Base-by-base conservation (phyloP, 2,888 invertebrate genomes). In the Thecophora atra region DNA sequence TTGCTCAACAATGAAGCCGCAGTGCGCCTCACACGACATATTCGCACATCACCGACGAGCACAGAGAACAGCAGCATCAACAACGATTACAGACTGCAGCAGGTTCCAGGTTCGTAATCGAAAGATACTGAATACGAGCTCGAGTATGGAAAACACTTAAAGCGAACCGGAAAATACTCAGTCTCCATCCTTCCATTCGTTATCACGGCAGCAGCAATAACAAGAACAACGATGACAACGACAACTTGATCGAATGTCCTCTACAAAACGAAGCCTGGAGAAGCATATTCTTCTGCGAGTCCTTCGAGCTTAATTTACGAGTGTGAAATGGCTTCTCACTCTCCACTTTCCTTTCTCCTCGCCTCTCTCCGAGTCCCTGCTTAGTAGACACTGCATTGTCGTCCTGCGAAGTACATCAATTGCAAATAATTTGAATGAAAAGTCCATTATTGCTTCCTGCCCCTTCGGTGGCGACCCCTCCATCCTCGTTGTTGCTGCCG, bases 351-450 rank as follows among this genome's bases (percentile, higher is more conserved):
- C 52, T 52, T 1, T 54, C 54, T 30, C 21, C 3, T 44, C 7
- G n/a, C 42, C 42, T 63, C 21, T 21, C 21, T 2, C 63, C 26
- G 30, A n/a, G 11, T 51, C 19, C 15, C 47, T 51, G 28, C 21
- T 19, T 52, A 19, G 19, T 26, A 24, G 11, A 3, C n/a, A 19
- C 66, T 54, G 52, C 66, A 54, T 60, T 58, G 58, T n/a, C n/a
- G n/a, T 58, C 58, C 60, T 60, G 58, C 58, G 42, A 19, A 44
- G 58, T 54, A 71, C 71, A 71, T 71, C 71, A 71, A 71, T 66
- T 71, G 60, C 69, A 82, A 80, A 81, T 84, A 83, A 84, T 84
- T 84, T 84, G 83, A 84, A 84, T 83, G 84, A 83, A 85, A 84
- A 81, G 80, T 83, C 85, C 83, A 85, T 85, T 85, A 85, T 79